Base-by-base conservation (phyloP, 2,797 vertebrate species). In the Cuniculus paca region DNA sequence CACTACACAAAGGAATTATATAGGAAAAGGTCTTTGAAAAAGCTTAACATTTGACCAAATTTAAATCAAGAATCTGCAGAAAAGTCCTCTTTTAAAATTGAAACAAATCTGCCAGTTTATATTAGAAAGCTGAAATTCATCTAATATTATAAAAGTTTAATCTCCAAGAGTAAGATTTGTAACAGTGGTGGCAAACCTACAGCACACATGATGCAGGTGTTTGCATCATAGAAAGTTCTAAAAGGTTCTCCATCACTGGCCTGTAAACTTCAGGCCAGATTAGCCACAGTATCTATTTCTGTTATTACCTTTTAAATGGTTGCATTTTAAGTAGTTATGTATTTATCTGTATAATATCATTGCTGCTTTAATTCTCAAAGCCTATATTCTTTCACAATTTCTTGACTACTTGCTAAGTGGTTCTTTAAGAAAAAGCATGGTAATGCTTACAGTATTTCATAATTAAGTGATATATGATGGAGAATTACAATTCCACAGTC, bases 241-340 rank as follows among this genome's bases (percentile, higher is more conserved):
- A 75, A 14, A 28, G 2, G 11, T 45, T 45, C 42, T 48, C 42
- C 5, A 14, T 42, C 72, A 7, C 72, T 42, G 12, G 20, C 39
- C 68, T 36, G 17, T n/a, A 89, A 50, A 79, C 12, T 91, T 2
- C 6, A 78, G 81, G 24, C 34, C 31, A 61, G 77, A 84, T 50
- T 56, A 34, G 36, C 13, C 7, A 48, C 24, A 80, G 13, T 90
- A 39, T 9, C 13, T 72, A 9, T 36, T 87, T 95, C 70, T 86
- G 42, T 77, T 89, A 52, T 88, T 94, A 52, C 34, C 89, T 87
- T 90, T 74, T 52, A 91, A 92, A 56, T 85, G n/a, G 39, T 52
- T 94, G 28, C 13, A 61, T 90, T 95, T 91, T 68, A 95, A 97
- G 68, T 34, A 54, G 22, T 85, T 68, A 48, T 63, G 5, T 92